Evolutionary conservation across 2,888 invertebrate species (phyloP), one percentile per base, ranked within the genome.

Genomic region (Lingula anatina): DNA sequence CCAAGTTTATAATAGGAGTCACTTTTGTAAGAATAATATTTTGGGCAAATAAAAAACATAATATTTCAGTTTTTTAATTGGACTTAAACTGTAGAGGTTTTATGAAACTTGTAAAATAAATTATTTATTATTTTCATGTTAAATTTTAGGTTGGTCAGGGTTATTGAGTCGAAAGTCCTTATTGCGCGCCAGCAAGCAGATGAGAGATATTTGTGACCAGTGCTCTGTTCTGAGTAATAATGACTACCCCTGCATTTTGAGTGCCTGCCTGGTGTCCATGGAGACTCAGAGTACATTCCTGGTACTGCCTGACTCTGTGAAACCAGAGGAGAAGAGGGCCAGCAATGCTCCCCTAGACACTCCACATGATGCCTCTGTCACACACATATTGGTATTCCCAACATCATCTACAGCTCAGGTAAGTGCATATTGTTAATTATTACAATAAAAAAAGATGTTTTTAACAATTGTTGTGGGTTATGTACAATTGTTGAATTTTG

Each of bases 341-440:
- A 68, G 70, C 55, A 71, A 68, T 47, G 66, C 68, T 47, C 70
- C 71, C 3, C 82, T 97, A 66, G 90, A 90, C 64, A 97, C 97
- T 53, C 97, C 97, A 5, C 86, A 93, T 58, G 97, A 99, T 80
- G 91, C 94, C 56, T 90, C 93, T 50, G 91, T 91, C 76, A 97
- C 97, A 52, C 99, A 99, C 76, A 97, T 99, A 62, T 84, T 99
- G 63, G 97, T 97, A 62, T 97, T 99, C 80, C 97, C 97, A 44
- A 97, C 95, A 37, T 95, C 76, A 4, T 71, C 76, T 26, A 69
- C 70, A 7, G 75, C 74, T 24, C 70, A 68, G 67, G 71, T 70
- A 51, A 45, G 45, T 36, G n/a, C n/a, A n/a, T n/a, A n/a, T n/a
- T n/a, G n/a, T n/a, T n/a, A n/a, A n/a, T n/a, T n/a, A n/a, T n/a